A percentile compares a stretch with the other conserved stretches of the same genome.
Evolutionary conservation across 2,113 vertebrate species (phyloP).

Genomic region (Leucoraja erinaceus): DNA sequence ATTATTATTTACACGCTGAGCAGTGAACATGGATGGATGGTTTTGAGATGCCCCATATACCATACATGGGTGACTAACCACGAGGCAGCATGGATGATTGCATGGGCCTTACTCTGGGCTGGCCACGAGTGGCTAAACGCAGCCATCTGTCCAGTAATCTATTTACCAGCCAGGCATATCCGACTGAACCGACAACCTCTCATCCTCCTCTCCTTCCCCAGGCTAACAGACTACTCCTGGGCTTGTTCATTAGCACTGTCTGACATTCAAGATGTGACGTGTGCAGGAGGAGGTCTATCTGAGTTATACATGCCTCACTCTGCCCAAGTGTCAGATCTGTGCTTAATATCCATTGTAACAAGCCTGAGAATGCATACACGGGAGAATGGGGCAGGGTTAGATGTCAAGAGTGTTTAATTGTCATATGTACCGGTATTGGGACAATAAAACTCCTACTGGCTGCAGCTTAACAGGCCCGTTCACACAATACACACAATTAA

Average conservation of each 20-base stretch:
- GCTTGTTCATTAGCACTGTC: background rate
- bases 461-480: no score
- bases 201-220: background rate
- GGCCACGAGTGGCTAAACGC: background rate
- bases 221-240: background rate
- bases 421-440: no score
- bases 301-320: background rate
- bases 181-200: background rate
- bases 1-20: background rate
- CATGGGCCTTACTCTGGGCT: background rate
- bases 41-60: background rate
- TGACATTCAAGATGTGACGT: background rate
- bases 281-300: background rate
- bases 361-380: background rate
- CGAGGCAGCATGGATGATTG: background rate
- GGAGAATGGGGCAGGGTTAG: background rate
- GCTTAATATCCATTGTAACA: background rate
- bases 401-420: no score
- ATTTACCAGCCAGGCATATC: background rate
- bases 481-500: no score
- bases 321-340: background rate
- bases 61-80: background rate
- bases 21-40: background rate
- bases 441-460: no score
- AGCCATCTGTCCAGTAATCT: background rate